phyloP scores from a whole-genome alignment of 2,113 vertebrate species.

The Myotis brandtii region DNA sequence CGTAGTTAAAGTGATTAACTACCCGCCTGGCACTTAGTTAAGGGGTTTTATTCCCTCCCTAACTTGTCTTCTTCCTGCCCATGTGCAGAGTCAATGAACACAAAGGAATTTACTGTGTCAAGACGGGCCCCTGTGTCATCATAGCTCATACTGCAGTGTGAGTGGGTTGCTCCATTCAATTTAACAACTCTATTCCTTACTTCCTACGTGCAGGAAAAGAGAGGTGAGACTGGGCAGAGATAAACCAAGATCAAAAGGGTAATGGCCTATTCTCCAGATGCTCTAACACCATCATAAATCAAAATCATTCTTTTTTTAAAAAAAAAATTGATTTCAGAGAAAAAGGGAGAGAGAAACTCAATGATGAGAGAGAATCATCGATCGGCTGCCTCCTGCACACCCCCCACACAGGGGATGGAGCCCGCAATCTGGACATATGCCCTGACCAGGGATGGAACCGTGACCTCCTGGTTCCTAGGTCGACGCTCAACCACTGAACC shows the following conservation, averaged over 20 bases:
- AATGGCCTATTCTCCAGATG: background rate
- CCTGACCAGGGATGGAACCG: too few species aligned
- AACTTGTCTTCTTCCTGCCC: background rate
- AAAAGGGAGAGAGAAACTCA: too few species aligned
- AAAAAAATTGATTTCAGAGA: too few species aligned
- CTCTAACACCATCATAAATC: conserved; percentile 21
- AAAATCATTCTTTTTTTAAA: background rate
- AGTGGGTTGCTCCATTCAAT: background rate
- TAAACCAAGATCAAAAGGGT: background rate
- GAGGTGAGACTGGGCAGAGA: background rate
- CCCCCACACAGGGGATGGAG: too few species aligned
- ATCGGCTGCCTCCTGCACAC: too few species aligned
- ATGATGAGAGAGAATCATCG: too few species aligned
- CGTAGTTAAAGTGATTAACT: too few species aligned
- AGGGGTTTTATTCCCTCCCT: background rate
- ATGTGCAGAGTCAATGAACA: background rate
- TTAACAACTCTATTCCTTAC: background rate
- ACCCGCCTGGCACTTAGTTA: too few species aligned
- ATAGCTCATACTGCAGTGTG: background rate
- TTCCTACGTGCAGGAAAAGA: background rate
- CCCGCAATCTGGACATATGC: too few species aligned
- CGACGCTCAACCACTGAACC: too few species aligned
- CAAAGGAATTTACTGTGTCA: background rate
- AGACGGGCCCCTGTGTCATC: background rate
- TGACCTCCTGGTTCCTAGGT: too few species aligned